A percentile compares a stretch with the other conserved stretches of the same genome.
Conservation (phyloP, 2,888 invertebrate genomes). For the Tiliacea citrago region DNA sequence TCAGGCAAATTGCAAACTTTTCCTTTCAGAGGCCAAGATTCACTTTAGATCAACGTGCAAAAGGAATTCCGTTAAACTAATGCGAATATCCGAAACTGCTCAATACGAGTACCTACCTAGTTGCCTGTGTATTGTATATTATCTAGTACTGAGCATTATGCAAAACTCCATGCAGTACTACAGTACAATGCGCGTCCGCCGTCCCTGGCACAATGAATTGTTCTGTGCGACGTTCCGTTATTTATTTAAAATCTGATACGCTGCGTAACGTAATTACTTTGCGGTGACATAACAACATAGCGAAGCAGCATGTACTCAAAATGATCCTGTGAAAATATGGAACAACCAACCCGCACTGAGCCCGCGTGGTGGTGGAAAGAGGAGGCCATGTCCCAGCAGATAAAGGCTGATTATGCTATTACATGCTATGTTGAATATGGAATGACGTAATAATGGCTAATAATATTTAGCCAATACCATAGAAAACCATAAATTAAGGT, state of each 20-base stretch:
- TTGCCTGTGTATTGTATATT: conserved; percentile 31
- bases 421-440: neutral
- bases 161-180: conserved; percentile 43
- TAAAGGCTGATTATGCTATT: too few relatives aligned
- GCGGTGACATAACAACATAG: neutral
- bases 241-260: conserved; percentile 55
- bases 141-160: conserved; percentile 33
- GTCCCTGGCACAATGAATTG: conserved; percentile 63
- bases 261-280: conserved; percentile 29
- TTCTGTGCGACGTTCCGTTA: conserved; percentile 30
- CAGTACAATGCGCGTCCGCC: conserved; percentile 63
- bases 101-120: neutral
- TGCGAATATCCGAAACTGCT: too few relatives aligned
- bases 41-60: too few relatives aligned
- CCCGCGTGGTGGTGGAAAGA: too few relatives aligned
- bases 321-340: neutral
- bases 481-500: conserved; percentile 10
- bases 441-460: neutral
- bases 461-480: neutral
- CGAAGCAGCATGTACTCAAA: conserved; percentile 5
- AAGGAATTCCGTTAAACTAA: too few relatives aligned
- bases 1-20: neutral
- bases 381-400: too few relatives aligned
- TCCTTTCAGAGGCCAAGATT: neutral
- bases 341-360: neutral